These are phyloP conservation scores for Tubulanus polymorphus DNA, from an alignment of 2,888 invertebrate genomes.

Conservation along the genomic window DNA sequence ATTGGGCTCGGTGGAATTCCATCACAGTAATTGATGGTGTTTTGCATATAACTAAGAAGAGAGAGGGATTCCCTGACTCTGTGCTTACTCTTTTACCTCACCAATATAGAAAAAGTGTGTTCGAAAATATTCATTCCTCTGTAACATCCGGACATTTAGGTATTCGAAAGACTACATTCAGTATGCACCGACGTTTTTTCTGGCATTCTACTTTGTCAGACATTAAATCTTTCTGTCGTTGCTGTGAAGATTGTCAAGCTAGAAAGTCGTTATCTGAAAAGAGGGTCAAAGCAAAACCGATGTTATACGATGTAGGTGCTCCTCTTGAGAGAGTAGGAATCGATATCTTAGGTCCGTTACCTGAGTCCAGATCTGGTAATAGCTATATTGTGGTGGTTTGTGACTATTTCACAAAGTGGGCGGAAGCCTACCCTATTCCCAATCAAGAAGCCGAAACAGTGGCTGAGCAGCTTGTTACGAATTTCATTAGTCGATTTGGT, in stretches of 20 bases:
- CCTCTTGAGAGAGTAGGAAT: conserved; percentile 5
- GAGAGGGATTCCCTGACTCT: no score
- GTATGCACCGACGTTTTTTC: neutral
- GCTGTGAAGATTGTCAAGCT: conserved; percentile 7
- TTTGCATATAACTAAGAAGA: neutral
- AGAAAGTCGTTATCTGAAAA: neutral
- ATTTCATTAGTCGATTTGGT: conserved; percentile 5
- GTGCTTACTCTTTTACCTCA: no score
- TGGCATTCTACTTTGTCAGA: conserved; percentile 1
- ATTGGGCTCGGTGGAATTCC: conserved; percentile 4
- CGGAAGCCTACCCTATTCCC: conserved; percentile 8
- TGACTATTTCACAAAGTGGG: conserved; percentile 13
- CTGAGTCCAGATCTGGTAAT: conserved; percentile 5
- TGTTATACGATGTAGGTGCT: conserved; percentile 4
- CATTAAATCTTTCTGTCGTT: neutral
- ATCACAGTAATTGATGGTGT: neutral
- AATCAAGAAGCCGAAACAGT: conserved; percentile 9
- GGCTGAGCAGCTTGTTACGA: conserved; percentile 1
- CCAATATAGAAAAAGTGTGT: neutral
- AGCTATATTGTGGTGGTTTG: conserved; percentile 9
- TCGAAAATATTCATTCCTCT: conserved; percentile 1
- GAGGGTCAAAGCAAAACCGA: conserved; percentile 5
- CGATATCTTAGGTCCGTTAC: conserved; percentile 9
- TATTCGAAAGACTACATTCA: conserved; percentile 2
- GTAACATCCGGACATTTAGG: conserved; percentile 5